Conservation (phyloP, 2,113 vertebrate species). For the Desmodus rotundus region DNA sequence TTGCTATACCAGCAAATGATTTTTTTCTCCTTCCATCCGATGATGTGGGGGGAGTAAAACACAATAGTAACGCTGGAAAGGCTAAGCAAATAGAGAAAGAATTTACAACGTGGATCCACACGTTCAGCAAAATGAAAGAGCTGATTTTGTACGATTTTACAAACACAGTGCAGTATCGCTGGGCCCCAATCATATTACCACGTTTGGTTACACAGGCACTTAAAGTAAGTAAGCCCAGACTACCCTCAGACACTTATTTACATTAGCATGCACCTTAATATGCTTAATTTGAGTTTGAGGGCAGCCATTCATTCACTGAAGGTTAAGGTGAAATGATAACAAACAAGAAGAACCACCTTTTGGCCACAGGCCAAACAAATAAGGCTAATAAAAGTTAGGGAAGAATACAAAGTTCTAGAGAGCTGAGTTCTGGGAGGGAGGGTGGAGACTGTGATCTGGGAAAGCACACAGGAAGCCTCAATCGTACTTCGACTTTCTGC, state of each 20-base stretch:
- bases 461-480: neutral
- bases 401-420: neutral
- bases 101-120: neutral
- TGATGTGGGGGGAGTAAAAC: neutral
- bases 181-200: neutral
- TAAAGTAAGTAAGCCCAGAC: neutral
- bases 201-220: neutral
- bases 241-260: neutral
- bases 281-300: neutral
- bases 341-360: neutral
- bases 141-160: neutral
- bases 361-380: neutral
- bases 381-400: neutral
- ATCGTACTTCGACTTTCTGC: neutral
- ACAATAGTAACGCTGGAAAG: neutral
- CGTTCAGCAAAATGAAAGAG: neutral
- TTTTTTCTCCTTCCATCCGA: neutral
- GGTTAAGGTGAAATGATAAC: neutral
- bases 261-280: neutral
- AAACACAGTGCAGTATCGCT: neutral
- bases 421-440: neutral
- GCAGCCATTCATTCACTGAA: neutral
- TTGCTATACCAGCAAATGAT: neutral
- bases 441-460: neutral
- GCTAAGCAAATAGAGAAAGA: neutral